Percentiles rank a stretch among this genome's conserved stretches.
These are phyloP conservation scores for Rhodophaea formosa DNA, from an alignment of 2,888 invertebrate species.

Conservation along the genomic window DNA sequence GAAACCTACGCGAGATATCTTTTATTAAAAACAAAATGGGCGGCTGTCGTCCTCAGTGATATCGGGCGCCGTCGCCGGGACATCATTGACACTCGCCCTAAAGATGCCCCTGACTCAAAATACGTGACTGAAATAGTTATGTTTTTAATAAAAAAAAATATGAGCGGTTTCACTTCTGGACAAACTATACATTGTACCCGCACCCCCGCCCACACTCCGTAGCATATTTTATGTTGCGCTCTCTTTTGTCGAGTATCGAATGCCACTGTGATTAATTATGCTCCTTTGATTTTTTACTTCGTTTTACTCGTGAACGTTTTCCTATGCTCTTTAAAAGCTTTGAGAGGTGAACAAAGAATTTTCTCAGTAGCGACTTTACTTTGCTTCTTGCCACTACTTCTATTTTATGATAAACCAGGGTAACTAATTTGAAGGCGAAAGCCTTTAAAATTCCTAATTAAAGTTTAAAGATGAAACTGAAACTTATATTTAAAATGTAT, in stretches of 20 bases:
- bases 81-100: too few relatives aligned
- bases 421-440: neutral
- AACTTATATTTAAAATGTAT: too few relatives aligned
- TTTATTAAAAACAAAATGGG: too few relatives aligned
- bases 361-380: slow-evolving; percentile 1
- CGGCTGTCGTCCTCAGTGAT: too few relatives aligned
- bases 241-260: slow-evolving; percentile 19
- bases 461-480: too few relatives aligned
- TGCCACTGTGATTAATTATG: slow-evolving; percentile 20
- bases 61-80: too few relatives aligned
- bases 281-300: slow-evolving; percentile 25
- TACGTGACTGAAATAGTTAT: too few relatives aligned
- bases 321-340: slow-evolving; percentile 2
- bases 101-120: too few relatives aligned
- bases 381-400: neutral
- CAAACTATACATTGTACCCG: neutral
- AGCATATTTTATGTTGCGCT: slow-evolving; percentile 15
- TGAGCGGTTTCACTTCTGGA: neutral
- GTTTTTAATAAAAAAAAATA: too few relatives aligned
- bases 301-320: slow-evolving; percentile 7
- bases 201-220: slow-evolving; percentile 8
- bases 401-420: neutral
- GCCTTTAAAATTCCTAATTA: neutral
- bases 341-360: slow-evolving; percentile 11
- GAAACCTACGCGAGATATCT: too few relatives aligned